Percentiles rank a stretch among this genome's conserved stretches.
phyloP scores from a whole-genome alignment of 2,797 vertebrate species.

The Amblyopsis hoosieri region DNA sequence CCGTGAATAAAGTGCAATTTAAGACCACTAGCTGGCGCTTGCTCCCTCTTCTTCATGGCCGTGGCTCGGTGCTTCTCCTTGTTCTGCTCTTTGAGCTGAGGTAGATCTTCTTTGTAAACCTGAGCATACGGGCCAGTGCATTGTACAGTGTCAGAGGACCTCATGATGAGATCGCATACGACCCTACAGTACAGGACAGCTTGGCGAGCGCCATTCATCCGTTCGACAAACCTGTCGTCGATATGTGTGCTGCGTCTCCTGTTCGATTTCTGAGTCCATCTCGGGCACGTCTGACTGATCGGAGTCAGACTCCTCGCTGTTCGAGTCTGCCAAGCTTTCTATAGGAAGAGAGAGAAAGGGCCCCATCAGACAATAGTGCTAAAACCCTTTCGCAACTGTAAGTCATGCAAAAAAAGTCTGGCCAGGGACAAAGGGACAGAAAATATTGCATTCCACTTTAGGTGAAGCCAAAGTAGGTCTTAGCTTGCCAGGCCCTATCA shows the following conservation, averaged over 20 bases:
- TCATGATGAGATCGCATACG: not conserved
- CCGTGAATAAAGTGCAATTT: constrained; percentile 97
- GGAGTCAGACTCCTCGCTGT: constrained; percentile 97
- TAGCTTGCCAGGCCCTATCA: constrained; percentile 13
- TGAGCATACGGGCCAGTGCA: constrained; percentile 46
- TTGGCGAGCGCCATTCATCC: not conserved
- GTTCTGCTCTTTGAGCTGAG: constrained; percentile 98
- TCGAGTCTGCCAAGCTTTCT: constrained; percentile 94
- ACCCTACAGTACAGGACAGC: not conserved
- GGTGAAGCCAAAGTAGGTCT: constrained; percentile 32
- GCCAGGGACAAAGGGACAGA: constrained; percentile 10
- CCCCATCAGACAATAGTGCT: constrained; percentile 20
- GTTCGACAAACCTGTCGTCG: constrained; percentile 85
- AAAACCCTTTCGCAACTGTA: constrained; percentile 11
- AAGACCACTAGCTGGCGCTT: constrained; percentile 87
- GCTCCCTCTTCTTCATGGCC: constrained; percentile 91
- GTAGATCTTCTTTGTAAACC: constrained; percentile 99
- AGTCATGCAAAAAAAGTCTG: constrained; percentile 34
- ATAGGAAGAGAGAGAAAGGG: constrained; percentile 46
- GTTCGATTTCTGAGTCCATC: constrained; percentile 98
- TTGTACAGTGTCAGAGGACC: no score
- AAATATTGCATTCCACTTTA: constrained; percentile 24
- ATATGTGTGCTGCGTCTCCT: constrained; percentile 96
- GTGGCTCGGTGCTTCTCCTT: constrained; percentile 90
- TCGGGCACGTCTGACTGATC: constrained; percentile 98